These are phyloP conservation scores for Glossophaga mutica DNA, from an alignment of 2,797 vertebrate species.

Conservation along the genomic window DNA sequence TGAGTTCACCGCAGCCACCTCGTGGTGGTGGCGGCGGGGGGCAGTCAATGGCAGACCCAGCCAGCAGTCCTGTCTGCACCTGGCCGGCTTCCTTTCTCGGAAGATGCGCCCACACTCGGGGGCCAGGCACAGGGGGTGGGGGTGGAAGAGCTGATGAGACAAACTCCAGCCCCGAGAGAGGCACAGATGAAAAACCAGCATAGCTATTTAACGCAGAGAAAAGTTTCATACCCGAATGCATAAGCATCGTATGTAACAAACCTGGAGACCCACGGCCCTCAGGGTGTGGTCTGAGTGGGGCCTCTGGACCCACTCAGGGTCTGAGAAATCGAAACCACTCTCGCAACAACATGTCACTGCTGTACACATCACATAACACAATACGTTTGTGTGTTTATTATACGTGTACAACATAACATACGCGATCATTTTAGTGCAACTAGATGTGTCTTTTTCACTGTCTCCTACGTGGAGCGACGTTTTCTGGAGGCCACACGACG, in stretches of 20 bases:
- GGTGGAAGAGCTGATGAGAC: background rate
- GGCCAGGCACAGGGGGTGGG: background rate
- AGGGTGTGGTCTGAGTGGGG: background rate
- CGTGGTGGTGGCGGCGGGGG: background rate
- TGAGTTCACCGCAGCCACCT: background rate
- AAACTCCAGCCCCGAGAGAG: background rate
- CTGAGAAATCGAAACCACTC: background rate
- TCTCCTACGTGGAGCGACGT: background rate
- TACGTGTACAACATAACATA: background rate
- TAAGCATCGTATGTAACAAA: background rate
- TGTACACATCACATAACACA: background rate
- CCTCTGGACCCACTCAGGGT: background rate
- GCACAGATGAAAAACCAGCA: background rate
- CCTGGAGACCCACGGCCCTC: background rate
- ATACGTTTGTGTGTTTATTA: too few relatives aligned
- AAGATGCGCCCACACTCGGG: fast-evolving
- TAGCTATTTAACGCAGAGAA: background rate
- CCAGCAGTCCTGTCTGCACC: background rate
- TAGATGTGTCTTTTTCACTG: background rate
- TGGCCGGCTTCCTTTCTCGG: background rate
- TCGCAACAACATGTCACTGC: background rate
- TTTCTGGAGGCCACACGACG: background rate
- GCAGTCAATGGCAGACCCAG: background rate
- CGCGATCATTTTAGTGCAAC: background rate
- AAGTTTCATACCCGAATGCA: background rate